Percentiles rank a stretch among this genome's conserved stretches.
phyloP scores from a whole-genome alignment of 2,113 vertebrate species.

The Callopanchax toddi region DNA sequence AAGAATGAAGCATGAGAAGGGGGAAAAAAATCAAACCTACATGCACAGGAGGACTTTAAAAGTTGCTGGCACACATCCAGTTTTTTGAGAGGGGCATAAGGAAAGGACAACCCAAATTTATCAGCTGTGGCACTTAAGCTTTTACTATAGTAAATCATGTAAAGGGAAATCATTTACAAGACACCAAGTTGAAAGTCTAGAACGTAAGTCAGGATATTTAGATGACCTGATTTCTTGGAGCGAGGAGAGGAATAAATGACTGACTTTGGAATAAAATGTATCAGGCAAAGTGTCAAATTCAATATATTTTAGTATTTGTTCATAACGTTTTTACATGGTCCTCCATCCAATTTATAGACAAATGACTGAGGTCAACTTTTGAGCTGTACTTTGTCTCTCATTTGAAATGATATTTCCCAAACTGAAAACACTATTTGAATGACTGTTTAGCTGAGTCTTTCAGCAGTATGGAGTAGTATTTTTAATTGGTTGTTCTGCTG shows the following conservation, averaged over 20 bases:
- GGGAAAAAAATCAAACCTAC: slow-evolving; percentile 62
- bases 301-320: slow-evolving; percentile 13
- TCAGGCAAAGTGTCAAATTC: slow-evolving; percentile 1
- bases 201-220: slow-evolving; percentile 7
- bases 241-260: slow-evolving; percentile 5
- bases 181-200: slow-evolving; percentile 15
- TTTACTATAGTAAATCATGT: slow-evolving; percentile 47
- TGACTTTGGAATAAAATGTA: slow-evolving; percentile 1
- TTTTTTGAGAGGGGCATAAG: slow-evolving; percentile 23
- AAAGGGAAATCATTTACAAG: slow-evolving; percentile 32
- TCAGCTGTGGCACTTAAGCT: slow-evolving; percentile 41
- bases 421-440: slow-evolving; percentile 19
- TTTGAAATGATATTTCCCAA: slow-evolving; percentile 21
- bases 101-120: slow-evolving; percentile 50
- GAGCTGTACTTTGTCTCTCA: slow-evolving; percentile 6
- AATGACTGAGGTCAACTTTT: not conserved
- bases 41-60: slow-evolving; percentile 48
- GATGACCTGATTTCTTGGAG: slow-evolving; percentile 22
- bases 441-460: slow-evolving; percentile 21
- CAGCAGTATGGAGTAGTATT: slow-evolving; percentile 14
- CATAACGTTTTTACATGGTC: slow-evolving; percentile 22
- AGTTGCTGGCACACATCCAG: slow-evolving; percentile 46
- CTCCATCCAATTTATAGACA: slow-evolving; percentile 10
- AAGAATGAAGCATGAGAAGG: slow-evolving; percentile 51
- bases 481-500: slow-evolving; percentile 12